These are phyloP conservation scores for Morus bassanus DNA, from an alignment of 2,797 vertebrate species.

Conservation along the genomic window DNA sequence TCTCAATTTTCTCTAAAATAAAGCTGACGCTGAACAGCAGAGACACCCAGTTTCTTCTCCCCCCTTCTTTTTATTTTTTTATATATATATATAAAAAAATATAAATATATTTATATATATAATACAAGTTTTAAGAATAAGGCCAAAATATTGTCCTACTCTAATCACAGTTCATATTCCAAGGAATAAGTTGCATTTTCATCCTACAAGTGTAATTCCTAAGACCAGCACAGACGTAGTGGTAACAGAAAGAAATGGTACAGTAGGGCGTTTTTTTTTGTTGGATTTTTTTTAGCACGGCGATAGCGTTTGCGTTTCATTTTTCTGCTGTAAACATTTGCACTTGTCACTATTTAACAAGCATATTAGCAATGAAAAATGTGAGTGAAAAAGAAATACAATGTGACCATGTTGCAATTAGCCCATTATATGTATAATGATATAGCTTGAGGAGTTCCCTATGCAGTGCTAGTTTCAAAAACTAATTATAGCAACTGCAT, in stretches of 20 bases:
- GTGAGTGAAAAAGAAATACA: neutral
- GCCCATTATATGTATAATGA: neutral
- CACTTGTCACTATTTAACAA: neutral
- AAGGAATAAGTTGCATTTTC: neutral
- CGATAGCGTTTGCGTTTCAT: neutral
- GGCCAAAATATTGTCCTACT: neutral
- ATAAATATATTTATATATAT: neutral
- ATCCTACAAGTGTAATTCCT: neutral
- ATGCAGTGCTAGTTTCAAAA: neutral
- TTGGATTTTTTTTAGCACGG: too few species aligned
- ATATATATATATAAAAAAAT: neutral
- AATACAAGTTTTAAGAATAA: neutral
- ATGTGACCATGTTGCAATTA: neutral
- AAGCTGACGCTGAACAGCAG: neutral
- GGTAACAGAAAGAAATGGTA: neutral
- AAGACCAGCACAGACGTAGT: neutral
- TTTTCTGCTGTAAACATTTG: neutral
- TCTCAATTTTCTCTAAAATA: neutral
- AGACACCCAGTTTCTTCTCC: rapidly evolving
- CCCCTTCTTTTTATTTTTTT: neutral
- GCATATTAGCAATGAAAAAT: constrained; percentile 10
- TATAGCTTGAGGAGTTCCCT: neutral
- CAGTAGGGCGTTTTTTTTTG: neutral
- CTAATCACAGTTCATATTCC: neutral
- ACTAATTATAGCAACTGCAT: neutral